These are phyloP conservation scores for Centropus bengalensis DNA, from an alignment of 2,113 vertebrate species.

Conservation along the genomic window DNA sequence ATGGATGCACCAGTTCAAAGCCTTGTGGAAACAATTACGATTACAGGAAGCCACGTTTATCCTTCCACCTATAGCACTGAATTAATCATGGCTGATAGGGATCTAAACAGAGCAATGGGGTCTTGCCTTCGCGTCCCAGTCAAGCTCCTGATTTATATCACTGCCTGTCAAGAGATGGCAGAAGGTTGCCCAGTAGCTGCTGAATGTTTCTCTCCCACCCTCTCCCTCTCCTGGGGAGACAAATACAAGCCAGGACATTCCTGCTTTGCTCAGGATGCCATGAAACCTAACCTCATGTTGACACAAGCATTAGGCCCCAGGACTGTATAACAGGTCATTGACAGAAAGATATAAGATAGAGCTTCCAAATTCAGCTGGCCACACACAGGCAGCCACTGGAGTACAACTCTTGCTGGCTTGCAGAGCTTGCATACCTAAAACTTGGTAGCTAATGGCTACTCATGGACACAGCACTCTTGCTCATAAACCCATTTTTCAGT, in stretches of 20 bases:
- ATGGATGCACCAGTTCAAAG: constrained; percentile 57
- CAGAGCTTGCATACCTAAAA: background rate
- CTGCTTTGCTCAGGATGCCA: constrained; percentile 58
- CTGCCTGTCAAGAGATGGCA: constrained; percentile 64
- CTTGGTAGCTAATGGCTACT: background rate
- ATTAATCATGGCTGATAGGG: constrained; percentile 60
- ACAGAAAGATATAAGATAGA: constrained; percentile 64
- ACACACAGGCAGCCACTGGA: constrained; percentile 63
- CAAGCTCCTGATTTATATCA: constrained; percentile 67
- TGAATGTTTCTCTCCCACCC: constrained; percentile 26
- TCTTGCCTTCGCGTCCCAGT: constrained; percentile 6
- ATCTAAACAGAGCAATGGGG: constrained; percentile 38
- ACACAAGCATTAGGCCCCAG: constrained; percentile 70
- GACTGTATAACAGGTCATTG: constrained; percentile 70
- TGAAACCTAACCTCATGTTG: constrained; percentile 74
- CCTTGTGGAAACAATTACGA: constrained; percentile 39
- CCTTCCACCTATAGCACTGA: constrained; percentile 43
- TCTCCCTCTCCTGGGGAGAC: constrained; percentile 31
- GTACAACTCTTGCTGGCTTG: background rate
- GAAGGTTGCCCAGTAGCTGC: constrained; percentile 62
- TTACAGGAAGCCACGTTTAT: constrained; percentile 23
- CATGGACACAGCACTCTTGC: background rate
- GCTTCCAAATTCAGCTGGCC: constrained; percentile 60
- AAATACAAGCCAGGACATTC: constrained; percentile 66
- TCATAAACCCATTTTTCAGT: background rate